Evolutionary conservation across 2,113 vertebrate species (phyloP), one percentile per base, ranked within the genome.

Genomic region (Zingel zingel): DNA sequence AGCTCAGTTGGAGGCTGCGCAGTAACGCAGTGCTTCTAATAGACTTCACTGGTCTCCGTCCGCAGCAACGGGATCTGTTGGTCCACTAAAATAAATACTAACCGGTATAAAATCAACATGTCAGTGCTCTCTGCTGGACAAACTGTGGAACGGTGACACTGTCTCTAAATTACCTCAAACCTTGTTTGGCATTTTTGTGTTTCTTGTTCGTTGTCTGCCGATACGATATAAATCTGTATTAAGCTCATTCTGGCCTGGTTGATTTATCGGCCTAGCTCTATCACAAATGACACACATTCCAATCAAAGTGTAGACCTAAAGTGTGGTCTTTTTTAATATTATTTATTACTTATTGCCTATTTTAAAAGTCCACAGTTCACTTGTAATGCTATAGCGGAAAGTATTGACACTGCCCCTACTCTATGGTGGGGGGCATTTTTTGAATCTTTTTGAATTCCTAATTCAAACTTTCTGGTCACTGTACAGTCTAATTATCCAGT

Each of bases 401-500:
- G 7, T 62, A n/a, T 16, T 48, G 36, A 57, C 45, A 21, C 77
- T 30, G 16, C 63, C 54, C 2, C 54, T 10, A 19, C 54, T 63
- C 36, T 39, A 43, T 39, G 45, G 13, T 30, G 14, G 25, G 69
- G 65, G 64, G 69, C 48, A 45, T 53, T 62, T 65, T 63, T 25
- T 79, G 33, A 54, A 71, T 82, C 65, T 71, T 66, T 83, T 69
- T 39, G 2, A 82, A 79, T 74, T 79, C 61, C 47, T 50, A 21
- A 25, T 68, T 66, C 36, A 74, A 59, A 61, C 45, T 25, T 53
- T 39, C 1, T 82, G 70, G 50, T 77, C 62, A 3, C 19, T 5
- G 58, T 62, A 58, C 78, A 53, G 48, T 68, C 50, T 83, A 74
- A 82, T 84, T 79, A 82, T 53, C 53, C 48, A 68, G 67, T 75